Base-by-base conservation (phyloP, 1,140 invertebrate species). In the Brachionus asplanchnoidis region DNA sequence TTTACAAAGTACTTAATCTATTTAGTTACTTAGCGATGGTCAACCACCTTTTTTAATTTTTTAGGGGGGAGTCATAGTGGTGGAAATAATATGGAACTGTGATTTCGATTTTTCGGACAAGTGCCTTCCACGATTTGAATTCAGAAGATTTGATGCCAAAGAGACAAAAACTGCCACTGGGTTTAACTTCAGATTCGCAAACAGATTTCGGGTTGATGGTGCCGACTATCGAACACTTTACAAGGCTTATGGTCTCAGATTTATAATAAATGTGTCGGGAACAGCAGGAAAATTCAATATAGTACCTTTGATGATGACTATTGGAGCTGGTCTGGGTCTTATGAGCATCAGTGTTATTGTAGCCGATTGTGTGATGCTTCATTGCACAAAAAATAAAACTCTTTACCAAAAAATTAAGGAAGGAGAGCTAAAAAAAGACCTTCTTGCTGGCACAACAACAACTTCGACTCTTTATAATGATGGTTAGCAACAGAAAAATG, bases 141-240 rank as follows among this genome's bases (percentile, higher is more conserved):
- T 92, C 86, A 84, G 85, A n/a, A 77, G 89, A 17, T 86, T 90
- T 3, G 89, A 90, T 77, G 86, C 86, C 50, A 77, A 86, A 7
- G 85, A 88, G 20, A 87, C 87, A 79, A 88, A 86, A 12, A 85
- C 89, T 66, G 87, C 89, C 42, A 86, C 86, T 84, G 92, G 88
- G 46, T 92, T 89, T 87, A 92, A 92, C 87, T 92, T 92, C 86
- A 91, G 90, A 83, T 91, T 90, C 87, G 90, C 91, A 0, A 87
- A 91, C 84, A 91, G 91, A 86, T 89, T 88, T 84, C 85, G 85
- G 36, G 78, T 82, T 0, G 86, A 87, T 86, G 89, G 88, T 17
- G 87, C 86, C 70, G 87, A 90, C 40, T 87, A 87, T 46, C 86
- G 92, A 70, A 91, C 90, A 8, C 85, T 92, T 60, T 88, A 88